These are phyloP conservation scores for Fundulus diaphanus DNA, from an alignment of 2,797 vertebrate genomes.

Conservation along the genomic window DNA sequence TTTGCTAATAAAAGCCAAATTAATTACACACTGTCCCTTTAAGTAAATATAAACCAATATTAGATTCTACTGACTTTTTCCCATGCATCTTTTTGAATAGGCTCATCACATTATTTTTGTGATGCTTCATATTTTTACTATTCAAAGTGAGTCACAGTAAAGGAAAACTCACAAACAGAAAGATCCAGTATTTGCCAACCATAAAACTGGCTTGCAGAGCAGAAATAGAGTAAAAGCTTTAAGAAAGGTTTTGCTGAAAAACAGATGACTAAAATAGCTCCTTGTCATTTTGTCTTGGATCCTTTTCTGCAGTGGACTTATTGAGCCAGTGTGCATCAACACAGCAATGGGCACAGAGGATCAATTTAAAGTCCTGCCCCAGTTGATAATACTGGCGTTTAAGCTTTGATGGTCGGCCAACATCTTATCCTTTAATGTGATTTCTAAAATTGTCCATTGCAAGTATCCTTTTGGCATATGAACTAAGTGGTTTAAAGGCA, in stretches of 20 bases:
- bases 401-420: background rate
- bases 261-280: background rate
- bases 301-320: background rate
- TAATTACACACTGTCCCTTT: no score
- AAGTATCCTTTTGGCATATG: background rate
- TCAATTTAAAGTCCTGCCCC: background rate
- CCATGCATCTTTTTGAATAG: background rate
- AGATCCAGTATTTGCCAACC: background rate
- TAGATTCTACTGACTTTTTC: background rate
- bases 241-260: background rate
- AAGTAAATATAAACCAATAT: background rate
- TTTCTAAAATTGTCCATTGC: background rate
- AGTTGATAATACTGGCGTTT: background rate
- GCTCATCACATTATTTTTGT: background rate
- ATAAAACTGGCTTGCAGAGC: background rate
- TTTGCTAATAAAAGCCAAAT: no score
- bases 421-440: background rate
- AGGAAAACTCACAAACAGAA: background rate
- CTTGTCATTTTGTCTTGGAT: background rate
- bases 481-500: background rate
- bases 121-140: background rate
- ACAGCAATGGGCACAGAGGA: background rate
- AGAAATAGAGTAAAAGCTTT: background rate
- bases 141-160: background rate
- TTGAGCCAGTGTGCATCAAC: background rate